Conservation (phyloP, 1,140 invertebrate species). For the Chrysomallon squamiferum region DNA sequence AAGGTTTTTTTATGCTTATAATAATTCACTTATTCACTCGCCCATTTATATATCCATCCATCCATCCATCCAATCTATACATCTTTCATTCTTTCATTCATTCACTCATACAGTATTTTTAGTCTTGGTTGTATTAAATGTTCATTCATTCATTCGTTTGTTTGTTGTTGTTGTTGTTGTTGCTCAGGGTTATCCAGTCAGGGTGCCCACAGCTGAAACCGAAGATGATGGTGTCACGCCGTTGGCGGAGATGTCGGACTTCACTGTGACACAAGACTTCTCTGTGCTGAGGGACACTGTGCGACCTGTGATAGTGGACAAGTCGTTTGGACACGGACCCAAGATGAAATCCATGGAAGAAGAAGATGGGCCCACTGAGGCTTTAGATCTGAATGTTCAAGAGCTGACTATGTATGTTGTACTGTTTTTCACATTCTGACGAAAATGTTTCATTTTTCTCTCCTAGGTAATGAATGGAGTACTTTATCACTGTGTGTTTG, state of each 20-base stretch:
- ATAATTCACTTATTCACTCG: no score
- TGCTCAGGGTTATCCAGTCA: slow-evolving; percentile 31
- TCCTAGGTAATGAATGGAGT: neutral
- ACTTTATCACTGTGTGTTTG: no score
- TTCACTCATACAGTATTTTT: no score
- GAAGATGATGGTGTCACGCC: slow-evolving; percentile 24
- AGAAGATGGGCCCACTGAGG: slow-evolving; percentile 21
- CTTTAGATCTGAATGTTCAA: slow-evolving; percentile 58
- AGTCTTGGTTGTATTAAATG: neutral
- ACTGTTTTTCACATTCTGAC: no score
- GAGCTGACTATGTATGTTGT: slow-evolving; percentile 69
- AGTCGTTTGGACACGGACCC: slow-evolving; percentile 35
- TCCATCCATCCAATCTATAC: no score
- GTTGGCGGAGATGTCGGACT: slow-evolving; percentile 36
- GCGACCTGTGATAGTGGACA: slow-evolving; percentile 8
- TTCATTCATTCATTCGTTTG: no score
- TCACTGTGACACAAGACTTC: slow-evolving; percentile 47
- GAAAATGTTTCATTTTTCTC: neutral
- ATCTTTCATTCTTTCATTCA: no score
- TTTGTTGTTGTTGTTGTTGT: no score
- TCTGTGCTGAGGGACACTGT: slow-evolving; percentile 25
- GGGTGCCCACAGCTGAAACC: slow-evolving; percentile 42
- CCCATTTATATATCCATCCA: no score
- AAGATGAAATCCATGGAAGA: slow-evolving; percentile 26
- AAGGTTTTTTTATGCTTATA: no score